Base-by-base conservation (phyloP, 2,797 vertebrate genomes). In the Ambastaia sidthimunki region DNA sequence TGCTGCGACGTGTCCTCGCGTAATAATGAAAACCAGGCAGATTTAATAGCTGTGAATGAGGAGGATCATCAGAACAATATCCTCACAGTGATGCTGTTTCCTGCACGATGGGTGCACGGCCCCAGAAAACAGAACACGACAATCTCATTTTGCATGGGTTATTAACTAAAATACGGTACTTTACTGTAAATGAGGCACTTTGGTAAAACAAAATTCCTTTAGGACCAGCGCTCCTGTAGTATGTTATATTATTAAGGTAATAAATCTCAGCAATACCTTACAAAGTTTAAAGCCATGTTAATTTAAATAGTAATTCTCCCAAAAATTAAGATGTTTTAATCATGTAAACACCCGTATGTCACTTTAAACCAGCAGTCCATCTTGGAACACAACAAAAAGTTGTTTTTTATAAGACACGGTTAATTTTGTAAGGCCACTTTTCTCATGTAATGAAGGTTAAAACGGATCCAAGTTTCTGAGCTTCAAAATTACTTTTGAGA, bases 31-130 rank as follows among this genome's bases (percentile, higher is more conserved):
- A 62, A 52, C 62, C 72, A 15, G 21, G 41, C 52, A 62, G 31
- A 76, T 68, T 54, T 71, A 72, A 72, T 48, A 76, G 69, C 4
- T 66, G 74, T 66, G 31, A 74, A 78, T 10, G 65, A 75, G 78
- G 23, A 41, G 57, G 65, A 4, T 52, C 21, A 7, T 50, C 60
- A 21, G 25, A 79, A 84, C 52, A 41, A 28, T 66, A n/a, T 44
- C 62, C 37, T 48, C 65, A 76, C 68, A 66, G 63, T 78, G 34
- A 41, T 41, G 34, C 18, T 23, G 71, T 70, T 83, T 81, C 75
- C 71, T 79, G 76, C 37, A 74, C 19, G 65, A 80, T 37, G 80
- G 25, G 28, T 63, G 1, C 28, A 62, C 15, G 0, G n/a, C n/a
- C 23, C 23, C 60, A 69, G 41, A 34, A 19, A 47, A 63, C 7